These are phyloP conservation scores for Sinotaia quadrata DNA, from an alignment of 2,888 invertebrate species.

Conservation along the genomic window DNA sequence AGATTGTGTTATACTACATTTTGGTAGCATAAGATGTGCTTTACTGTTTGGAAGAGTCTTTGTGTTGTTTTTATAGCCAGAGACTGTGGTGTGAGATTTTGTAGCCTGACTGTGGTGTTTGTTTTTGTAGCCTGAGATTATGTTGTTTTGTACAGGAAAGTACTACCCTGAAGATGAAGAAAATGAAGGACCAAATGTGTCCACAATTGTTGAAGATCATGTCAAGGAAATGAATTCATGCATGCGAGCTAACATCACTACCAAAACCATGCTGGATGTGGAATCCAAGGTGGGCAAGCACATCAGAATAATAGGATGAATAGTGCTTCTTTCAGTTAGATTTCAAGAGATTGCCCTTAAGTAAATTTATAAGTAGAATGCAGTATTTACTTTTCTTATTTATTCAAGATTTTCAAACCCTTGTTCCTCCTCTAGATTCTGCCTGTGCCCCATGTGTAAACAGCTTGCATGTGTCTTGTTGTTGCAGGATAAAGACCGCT, in stretches of 20 bases:
- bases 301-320: not conserved
- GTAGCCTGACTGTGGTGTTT: not conserved
- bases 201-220: constrained; percentile 60
- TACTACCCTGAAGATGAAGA: constrained; percentile 63
- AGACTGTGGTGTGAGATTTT: not conserved
- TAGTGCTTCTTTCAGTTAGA: not conserved
- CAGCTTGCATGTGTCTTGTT: not conserved
- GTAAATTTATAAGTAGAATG: too few relatives aligned
- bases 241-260: constrained; percentile 63
- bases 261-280: constrained; percentile 69
- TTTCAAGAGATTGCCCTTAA: not conserved
- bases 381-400: not conserved
- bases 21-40: not conserved
- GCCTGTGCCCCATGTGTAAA: too few relatives aligned
- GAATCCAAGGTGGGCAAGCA: constrained; percentile 64
- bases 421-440: too few relatives aligned
- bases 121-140: too few relatives aligned
- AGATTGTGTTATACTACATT: too few relatives aligned
- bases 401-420: not conserved
- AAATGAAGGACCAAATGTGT: constrained; percentile 68
- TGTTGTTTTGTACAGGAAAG: constrained; percentile 55
- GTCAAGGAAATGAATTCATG: constrained; percentile 58
- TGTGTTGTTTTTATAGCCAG: not conserved
- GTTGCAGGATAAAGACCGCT: constrained; percentile 66
- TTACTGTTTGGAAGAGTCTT: not conserved